A percentile compares a stretch with the other conserved stretches of the same genome.
phyloP scores from a whole-genome alignment of 2,113 vertebrate genomes.

The Takifugu bimaculatus region DNA sequence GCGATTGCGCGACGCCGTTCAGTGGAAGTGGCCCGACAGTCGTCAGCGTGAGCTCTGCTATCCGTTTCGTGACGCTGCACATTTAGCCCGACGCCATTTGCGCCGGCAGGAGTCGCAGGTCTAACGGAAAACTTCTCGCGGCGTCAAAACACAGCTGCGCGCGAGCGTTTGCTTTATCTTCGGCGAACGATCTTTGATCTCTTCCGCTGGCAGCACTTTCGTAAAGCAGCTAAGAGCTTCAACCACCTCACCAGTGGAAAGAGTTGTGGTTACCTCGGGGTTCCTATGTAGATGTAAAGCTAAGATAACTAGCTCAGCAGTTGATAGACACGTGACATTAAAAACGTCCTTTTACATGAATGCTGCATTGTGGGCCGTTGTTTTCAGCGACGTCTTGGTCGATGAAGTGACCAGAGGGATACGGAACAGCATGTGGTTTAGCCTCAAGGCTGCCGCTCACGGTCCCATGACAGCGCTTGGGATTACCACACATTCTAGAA shows the following conservation, averaged over 20 bases:
- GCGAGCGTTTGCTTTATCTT: background rate
- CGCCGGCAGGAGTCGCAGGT: too few relatives aligned
- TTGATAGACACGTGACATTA: too few relatives aligned
- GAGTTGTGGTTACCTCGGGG: conserved; percentile 74
- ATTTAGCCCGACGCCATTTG: too few relatives aligned
- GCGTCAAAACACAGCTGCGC: too few relatives aligned
- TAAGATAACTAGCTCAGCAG: conserved; percentile 27
- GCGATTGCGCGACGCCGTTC: too few relatives aligned
- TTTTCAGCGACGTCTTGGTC: conserved; percentile 1
- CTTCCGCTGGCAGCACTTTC: conserved; percentile 5
- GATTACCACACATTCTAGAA: conserved; percentile 7
- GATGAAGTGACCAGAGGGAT: background rate
- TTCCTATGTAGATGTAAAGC: conserved; percentile 65
- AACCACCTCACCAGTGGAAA: conserved; percentile 71
- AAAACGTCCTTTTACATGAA: background rate
- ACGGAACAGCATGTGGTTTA: conserved; percentile 11
- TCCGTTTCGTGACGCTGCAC: too few relatives aligned
- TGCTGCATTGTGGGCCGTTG: background rate
- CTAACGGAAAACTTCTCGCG: too few relatives aligned
- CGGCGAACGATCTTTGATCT: background rate
- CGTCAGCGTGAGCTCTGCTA: too few relatives aligned
- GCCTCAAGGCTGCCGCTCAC: conserved; percentile 2
- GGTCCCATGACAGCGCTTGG: conserved; percentile 23
- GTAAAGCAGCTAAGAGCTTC: conserved; percentile 4
- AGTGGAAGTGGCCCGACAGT: too few relatives aligned